These are phyloP conservation scores for Galeopterus variegatus DNA, from an alignment of 2,113 vertebrate species.

Conservation along the genomic window DNA sequence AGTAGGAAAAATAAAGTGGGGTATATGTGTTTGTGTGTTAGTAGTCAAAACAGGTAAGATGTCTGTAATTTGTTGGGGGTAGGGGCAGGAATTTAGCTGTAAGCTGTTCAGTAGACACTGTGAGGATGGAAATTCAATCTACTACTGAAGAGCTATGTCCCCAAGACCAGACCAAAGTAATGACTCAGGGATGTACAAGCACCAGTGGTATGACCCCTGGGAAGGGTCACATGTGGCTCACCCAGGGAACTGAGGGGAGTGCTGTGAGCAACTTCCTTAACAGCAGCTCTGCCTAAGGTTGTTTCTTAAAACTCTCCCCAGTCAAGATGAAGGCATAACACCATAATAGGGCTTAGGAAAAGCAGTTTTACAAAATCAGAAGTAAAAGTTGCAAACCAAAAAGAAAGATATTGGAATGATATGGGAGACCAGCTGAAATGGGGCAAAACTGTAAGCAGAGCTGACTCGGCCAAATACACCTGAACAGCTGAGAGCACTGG, in stretches of 20 bases:
- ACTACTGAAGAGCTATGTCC: neutral
- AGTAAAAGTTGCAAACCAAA: neutral
- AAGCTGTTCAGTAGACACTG: neutral
- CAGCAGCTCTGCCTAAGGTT: neutral
- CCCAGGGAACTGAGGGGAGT: neutral
- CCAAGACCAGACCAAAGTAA: neutral
- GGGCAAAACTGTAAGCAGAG: neutral
- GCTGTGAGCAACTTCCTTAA: neutral
- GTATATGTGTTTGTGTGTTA: too few species aligned
- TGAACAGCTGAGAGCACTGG: rapidly evolving
- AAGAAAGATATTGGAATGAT: neutral
- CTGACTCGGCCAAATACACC: neutral
- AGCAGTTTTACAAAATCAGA: neutral
- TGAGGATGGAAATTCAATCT: neutral
- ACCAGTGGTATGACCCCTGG: neutral
- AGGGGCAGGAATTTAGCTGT: neutral
- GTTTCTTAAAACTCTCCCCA: neutral
- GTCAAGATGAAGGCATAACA: neutral
- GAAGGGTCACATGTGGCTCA: neutral
- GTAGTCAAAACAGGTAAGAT: neutral
- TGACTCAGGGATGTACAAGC: neutral
- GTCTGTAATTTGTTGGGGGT: neutral
- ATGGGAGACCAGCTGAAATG: neutral
- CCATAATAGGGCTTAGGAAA: neutral
- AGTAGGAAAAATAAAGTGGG: slow-evolving; percentile 4